phyloP scores from a whole-genome alignment of 2,113 vertebrate species.

The Scomber scombrus region DNA sequence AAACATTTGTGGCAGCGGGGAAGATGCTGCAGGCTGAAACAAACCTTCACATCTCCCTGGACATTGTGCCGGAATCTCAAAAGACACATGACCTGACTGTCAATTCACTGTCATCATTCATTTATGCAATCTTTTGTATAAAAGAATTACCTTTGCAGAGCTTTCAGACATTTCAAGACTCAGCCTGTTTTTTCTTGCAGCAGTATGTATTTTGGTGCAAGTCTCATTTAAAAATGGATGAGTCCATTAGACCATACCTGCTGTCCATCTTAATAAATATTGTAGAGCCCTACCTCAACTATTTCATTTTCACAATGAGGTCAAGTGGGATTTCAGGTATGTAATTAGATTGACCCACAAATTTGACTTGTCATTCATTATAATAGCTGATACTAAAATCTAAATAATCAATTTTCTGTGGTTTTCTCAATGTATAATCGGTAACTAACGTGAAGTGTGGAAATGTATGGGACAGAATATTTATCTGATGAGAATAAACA shows the following conservation, averaged over 20 bases:
- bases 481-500: background rate
- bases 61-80: conserved; percentile 10
- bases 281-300: conserved; percentile 44
- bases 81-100: background rate
- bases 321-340: conserved; percentile 10
- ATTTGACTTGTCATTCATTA: background rate
- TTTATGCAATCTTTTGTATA: conserved; percentile 56
- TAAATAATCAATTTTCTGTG: background rate
- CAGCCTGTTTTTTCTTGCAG: conserved; percentile 13
- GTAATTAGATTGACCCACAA: conserved; percentile 21
- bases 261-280: conserved; percentile 65
- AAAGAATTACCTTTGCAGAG: conserved; percentile 45
- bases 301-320: conserved; percentile 19
- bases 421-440: background rate
- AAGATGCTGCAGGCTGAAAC: background rate
- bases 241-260: conserved; percentile 67
- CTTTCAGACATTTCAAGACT: conserved; percentile 59
- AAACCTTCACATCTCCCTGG: background rate
- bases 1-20: background rate
- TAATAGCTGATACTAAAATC: background rate
- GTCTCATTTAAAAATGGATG: conserved; percentile 73
- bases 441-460: background rate
- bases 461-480: background rate
- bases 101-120: conserved; percentile 58
- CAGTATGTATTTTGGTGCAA: conserved; percentile 49